A percentile compares a stretch with the other conserved stretches of the same genome.
phyloP scores from a whole-genome alignment of 2,888 invertebrate species.

The Diplolepis rosae region DNA sequence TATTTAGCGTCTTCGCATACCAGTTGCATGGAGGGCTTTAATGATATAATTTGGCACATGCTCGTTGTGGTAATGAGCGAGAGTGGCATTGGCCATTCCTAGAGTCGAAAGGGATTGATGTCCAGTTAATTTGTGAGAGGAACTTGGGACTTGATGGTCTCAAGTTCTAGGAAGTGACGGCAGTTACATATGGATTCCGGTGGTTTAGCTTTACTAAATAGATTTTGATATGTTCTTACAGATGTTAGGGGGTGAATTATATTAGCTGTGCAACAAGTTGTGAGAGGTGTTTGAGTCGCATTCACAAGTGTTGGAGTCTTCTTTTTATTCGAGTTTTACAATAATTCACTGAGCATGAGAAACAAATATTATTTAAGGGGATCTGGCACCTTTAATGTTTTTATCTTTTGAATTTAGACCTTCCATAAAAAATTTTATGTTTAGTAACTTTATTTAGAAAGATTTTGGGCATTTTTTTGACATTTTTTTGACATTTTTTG shows the following conservation, averaged over 20 bases:
- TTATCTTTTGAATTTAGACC: too few species aligned
- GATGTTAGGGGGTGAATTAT: neutral
- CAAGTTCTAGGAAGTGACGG: neutral
- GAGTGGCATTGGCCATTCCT: constrained; percentile 17
- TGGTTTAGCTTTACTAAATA: neutral
- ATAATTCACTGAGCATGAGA: too few species aligned
- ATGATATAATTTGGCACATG: constrained; percentile 29
- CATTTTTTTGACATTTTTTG: too few species aligned
- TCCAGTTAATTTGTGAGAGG: constrained; percentile 15
- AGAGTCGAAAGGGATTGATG: constrained; percentile 12
- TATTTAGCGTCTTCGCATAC: constrained; percentile 24
- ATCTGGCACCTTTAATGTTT: too few species aligned
- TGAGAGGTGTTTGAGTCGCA: neutral
- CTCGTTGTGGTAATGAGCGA: constrained; percentile 25
- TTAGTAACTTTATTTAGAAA: too few species aligned
- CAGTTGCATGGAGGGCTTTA: constrained; percentile 25
- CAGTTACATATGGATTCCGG: neutral
- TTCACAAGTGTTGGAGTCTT: neutral
- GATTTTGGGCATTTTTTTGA: too few species aligned
- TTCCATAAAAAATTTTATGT: too few species aligned
- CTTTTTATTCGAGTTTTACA: too few species aligned
- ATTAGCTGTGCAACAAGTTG: neutral
- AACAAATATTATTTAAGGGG: too few species aligned
- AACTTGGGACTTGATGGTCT: neutral
- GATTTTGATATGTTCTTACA: neutral